These are phyloP conservation scores for Rhabdophis nuchalis DNA, from an alignment of 2,797 vertebrate genomes.

Conservation along the genomic window DNA sequence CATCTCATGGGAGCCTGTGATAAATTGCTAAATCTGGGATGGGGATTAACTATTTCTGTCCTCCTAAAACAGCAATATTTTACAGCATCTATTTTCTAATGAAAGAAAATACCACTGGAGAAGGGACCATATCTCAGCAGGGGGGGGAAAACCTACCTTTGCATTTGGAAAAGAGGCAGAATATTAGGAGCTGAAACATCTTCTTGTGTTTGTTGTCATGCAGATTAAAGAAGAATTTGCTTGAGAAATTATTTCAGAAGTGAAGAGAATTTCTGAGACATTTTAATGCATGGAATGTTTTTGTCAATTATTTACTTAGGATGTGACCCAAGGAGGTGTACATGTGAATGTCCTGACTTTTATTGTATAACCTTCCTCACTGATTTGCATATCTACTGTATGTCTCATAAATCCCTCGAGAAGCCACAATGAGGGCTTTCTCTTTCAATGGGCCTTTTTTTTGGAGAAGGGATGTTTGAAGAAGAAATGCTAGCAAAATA, in stretches of 20 bases:
- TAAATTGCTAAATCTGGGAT: not conserved
- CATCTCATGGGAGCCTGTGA: conserved; percentile 3
- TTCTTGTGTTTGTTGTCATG: not conserved
- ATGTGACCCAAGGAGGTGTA: not conserved
- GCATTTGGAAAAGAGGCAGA: not conserved
- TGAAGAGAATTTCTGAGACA: not conserved
- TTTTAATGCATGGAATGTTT: not conserved
- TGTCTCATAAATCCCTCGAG: not conserved
- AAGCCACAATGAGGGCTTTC: not conserved
- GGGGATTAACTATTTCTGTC: conserved; percentile 3
- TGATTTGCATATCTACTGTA: not conserved
- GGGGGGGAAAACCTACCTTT: not conserved
- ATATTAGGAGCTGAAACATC: not conserved
- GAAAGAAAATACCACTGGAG: not conserved
- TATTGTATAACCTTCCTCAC: not conserved
- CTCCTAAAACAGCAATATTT: not conserved
- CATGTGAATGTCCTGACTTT: not conserved
- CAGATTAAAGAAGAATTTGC: not conserved
- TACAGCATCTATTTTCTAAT: not conserved
- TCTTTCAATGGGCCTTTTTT: not conserved
- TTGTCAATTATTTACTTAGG: not conserved
- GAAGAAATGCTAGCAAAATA: not conserved
- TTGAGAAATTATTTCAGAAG: not conserved
- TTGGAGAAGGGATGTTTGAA: not conserved
- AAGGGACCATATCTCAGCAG: not conserved